phyloP scores from a whole-genome alignment of 2,888 invertebrate species.

The Philereme vetulata region DNA sequence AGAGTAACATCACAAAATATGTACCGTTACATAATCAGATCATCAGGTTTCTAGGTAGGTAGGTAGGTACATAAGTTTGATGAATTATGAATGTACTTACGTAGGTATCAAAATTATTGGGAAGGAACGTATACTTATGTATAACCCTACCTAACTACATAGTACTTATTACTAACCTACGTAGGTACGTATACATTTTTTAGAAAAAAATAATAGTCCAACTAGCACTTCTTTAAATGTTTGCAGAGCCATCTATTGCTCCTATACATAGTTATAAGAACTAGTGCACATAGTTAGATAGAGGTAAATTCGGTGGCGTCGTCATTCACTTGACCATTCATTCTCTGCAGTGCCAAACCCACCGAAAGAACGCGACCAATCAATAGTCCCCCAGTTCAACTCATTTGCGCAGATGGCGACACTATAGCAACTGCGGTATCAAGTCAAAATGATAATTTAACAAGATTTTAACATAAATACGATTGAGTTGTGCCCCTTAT shows the following conservation, averaged over 20 bases:
- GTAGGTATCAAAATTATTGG: no score
- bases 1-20: constrained; percentile 15
- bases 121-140: no score
- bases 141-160: no score
- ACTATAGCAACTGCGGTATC: constrained; percentile 42
- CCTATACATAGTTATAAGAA: constrained; percentile 26
- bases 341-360: no score
- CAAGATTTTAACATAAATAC: neutral
- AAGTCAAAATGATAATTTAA: constrained; percentile 31
- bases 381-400: constrained; percentile 54
- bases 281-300: constrained; percentile 13
- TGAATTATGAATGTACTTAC: no score
- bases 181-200: no score
- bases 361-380: constrained; percentile 47
- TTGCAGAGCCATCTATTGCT: constrained; percentile 66
- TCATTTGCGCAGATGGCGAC: constrained; percentile 63
- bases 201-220: no score
- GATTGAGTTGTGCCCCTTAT: neutral
- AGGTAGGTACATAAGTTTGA: no score
- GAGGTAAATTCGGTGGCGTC: constrained; percentile 6
- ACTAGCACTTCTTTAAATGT: no score
- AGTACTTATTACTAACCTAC: no score
- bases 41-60: no score
- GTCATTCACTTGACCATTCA: neutral
- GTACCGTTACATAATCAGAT: neutral